phyloP scores from a whole-genome alignment of 2,113 vertebrate species.

The Setophaga coronata region DNA sequence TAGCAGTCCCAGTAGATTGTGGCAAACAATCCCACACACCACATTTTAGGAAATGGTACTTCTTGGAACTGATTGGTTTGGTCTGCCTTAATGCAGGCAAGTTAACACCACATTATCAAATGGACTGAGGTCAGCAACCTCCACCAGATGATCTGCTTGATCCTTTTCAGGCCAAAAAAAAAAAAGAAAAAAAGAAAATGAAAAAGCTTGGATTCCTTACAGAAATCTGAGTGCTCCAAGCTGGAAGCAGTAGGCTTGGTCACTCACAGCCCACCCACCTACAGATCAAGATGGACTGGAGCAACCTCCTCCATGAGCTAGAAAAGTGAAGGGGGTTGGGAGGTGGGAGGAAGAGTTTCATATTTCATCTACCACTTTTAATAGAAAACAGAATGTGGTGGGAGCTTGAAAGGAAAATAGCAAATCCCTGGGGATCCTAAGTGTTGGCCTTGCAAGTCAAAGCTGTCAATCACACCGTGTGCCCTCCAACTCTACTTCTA shows the following conservation, averaged over 20 bases:
- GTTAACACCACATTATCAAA: conserved; percentile 55
- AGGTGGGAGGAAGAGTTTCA: conserved; percentile 31
- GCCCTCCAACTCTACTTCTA: not conserved
- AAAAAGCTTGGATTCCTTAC: not conserved
- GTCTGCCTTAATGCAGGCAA: conserved; percentile 11
- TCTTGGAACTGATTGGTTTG: conserved; percentile 10
- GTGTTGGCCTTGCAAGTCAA: conserved; percentile 11
- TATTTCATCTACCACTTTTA: conserved; percentile 61
- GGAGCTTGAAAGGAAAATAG: conserved; percentile 23
- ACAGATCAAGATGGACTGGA: conserved; percentile 42
- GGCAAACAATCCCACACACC: conserved; percentile 24
- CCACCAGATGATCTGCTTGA: conserved; percentile 20
- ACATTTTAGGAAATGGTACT: conserved; percentile 22
- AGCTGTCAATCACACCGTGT: conserved; percentile 37
- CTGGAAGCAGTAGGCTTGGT: conserved; percentile 23
- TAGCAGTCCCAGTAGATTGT: conserved; percentile 21
- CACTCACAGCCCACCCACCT: conserved; percentile 62
- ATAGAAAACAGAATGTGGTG: conserved; percentile 61
- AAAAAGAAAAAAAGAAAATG: not conserved
- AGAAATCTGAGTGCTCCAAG: conserved; percentile 37
- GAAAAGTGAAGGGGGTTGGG: conserved; percentile 14
- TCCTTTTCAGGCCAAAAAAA: not conserved
- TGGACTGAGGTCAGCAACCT: conserved; percentile 42
- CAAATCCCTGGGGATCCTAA: conserved; percentile 12
- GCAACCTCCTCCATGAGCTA: conserved; percentile 27